Evolutionary conservation across 2,113 vertebrate genomes (phyloP).

Genomic region (Dicentrarchus labrax): DNA sequence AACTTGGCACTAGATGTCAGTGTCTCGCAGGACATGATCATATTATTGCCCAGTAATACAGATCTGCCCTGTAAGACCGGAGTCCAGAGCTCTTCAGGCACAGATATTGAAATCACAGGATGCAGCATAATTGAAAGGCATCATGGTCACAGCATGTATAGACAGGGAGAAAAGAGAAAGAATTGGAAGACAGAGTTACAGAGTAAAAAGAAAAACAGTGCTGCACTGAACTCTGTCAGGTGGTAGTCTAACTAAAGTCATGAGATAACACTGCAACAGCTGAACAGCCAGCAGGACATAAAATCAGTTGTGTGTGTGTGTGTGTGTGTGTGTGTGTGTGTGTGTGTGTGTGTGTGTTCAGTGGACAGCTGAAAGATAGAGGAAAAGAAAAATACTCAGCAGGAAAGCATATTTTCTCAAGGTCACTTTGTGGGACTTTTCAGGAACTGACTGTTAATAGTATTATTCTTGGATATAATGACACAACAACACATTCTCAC

Average conservation of each 20-base stretch:
- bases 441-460: too few relatives aligned
- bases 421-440: too few relatives aligned
- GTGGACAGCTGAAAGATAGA: constrained; percentile 32
- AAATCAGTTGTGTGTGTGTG: constrained; percentile 9
- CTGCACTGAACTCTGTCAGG: background rate
- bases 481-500: too few relatives aligned
- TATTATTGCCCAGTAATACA: background rate
- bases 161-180: background rate
- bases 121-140: background rate
- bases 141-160: background rate
- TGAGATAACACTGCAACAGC: constrained; percentile 37
- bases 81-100: background rate
- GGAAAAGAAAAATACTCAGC: constrained; percentile 13
- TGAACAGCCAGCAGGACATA: constrained; percentile 11
- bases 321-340: constrained; percentile 12
- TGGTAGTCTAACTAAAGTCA: constrained; percentile 39
- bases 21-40: background rate
- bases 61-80: background rate
- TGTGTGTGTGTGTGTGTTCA: constrained; percentile 8
- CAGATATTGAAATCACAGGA: constrained; percentile 23
- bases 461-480: too few relatives aligned
- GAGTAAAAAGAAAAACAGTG: background rate
- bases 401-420: too few relatives aligned
- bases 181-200: background rate
- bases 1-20: constrained; percentile 64